phyloP scores from a whole-genome alignment of 2,797 vertebrate species.

The Helicolenus hilgendorfi region DNA sequence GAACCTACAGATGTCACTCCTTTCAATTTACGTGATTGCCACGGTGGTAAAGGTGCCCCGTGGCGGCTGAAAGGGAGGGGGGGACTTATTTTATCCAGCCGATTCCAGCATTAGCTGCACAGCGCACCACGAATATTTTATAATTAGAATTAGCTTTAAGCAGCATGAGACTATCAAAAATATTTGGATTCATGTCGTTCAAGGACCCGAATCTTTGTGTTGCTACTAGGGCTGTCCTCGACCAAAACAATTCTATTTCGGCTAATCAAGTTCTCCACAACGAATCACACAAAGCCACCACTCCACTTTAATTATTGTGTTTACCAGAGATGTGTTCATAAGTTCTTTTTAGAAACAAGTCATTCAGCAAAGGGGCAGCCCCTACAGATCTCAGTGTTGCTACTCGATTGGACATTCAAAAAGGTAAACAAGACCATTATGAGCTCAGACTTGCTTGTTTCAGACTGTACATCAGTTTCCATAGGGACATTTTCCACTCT shows the following conservation, averaged over 20 bases:
- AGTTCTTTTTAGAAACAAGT: background rate
- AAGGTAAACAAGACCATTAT: background rate
- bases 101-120: no score
- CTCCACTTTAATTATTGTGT: no score
- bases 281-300: no score
- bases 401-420: background rate
- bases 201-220: background rate
- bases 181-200: background rate
- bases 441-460: background rate
- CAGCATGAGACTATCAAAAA: background rate
- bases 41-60: no score
- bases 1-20: no score
- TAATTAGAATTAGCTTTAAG: background rate
- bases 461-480: background rate
- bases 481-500: background rate
- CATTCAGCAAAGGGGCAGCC: background rate
- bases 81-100: no score
- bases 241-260: no score
- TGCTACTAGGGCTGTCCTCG: background rate
- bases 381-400: background rate
- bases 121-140: no score
- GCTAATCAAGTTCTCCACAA: no score
- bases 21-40: no score
- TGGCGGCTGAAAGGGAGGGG: no score
- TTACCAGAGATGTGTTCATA: no score